Conservation (phyloP, 2,797 vertebrate genomes). For the Anableps anableps region DNA sequence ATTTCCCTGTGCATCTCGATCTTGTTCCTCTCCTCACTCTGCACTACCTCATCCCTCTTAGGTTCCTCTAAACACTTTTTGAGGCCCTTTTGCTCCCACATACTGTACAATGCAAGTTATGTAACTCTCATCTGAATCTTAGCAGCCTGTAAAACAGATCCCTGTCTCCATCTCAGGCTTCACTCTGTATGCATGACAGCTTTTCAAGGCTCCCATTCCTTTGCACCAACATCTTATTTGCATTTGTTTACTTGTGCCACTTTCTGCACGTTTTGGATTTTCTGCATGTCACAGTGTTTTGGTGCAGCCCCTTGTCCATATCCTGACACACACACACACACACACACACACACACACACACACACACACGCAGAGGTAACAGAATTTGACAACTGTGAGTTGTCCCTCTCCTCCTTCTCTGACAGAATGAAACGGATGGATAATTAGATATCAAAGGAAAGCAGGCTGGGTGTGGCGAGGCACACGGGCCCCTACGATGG, state of each 20-base stretch:
- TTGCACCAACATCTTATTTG: slow-evolving; percentile 65
- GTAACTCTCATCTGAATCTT: slow-evolving; percentile 42
- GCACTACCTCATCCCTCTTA: slow-evolving; percentile 49
- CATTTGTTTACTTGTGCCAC: slow-evolving; percentile 76
- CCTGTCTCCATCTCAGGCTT: slow-evolving; percentile 45
- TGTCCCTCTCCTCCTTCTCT: slow-evolving; percentile 74
- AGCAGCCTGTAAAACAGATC: slow-evolving; percentile 41
- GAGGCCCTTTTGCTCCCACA: slow-evolving; percentile 47
- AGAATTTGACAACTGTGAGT: slow-evolving; percentile 73
- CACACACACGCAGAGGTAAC: slow-evolving; percentile 38
- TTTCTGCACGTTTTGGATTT: slow-evolving; percentile 63
- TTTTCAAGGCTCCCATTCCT: slow-evolving; percentile 41
- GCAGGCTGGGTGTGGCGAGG: slow-evolving; percentile 84
- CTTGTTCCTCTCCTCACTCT: slow-evolving; percentile 53
- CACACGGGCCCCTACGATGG: slow-evolving; percentile 87
- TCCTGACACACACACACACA: slow-evolving; percentile 42
- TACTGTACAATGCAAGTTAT: slow-evolving; percentile 51
- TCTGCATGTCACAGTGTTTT: slow-evolving; percentile 61
- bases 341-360: slow-evolving; percentile 13
- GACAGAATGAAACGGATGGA: slow-evolving; percentile 82
- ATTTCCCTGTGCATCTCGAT: neutral
- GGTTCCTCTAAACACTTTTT: slow-evolving; percentile 31
- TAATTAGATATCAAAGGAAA: slow-evolving; percentile 87
- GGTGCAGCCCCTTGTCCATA: slow-evolving; percentile 53
- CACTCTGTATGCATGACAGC: slow-evolving; percentile 46